Evolutionary conservation across 2,888 invertebrate genomes (phyloP), one percentile per base, ranked within the genome.

Genomic region (Colletes collaris): DNA sequence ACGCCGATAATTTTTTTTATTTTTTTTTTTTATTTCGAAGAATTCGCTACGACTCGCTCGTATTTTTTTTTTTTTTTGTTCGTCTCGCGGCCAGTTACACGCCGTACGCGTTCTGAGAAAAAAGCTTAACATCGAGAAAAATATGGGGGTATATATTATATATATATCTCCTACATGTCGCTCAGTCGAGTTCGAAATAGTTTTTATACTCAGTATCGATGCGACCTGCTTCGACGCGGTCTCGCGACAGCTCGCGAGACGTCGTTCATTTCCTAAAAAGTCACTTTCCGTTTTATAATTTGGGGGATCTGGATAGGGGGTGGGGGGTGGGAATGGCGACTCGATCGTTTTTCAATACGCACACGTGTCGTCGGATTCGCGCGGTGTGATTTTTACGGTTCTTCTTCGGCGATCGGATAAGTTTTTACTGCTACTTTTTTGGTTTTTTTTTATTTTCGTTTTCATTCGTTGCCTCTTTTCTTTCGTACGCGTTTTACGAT

Each of bases 51-150:
- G 84, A 79, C 79, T 86, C 84, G 78, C 83, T 83, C 81, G 84
- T 86, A 87, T 83, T 84, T 27, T 27, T 27, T 27, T 27, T 27
- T 27, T 27, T 27, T 16, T 16, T 16, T 27, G 1, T 27, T 82
- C 80, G 79, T 86, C 82, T 60, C 76, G 65, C 76, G 65, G 80
- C 75, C 69, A 67, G 58, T 83, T 84, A 70, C 86, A 63, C 74
- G 62, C 62, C 63, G 27, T 49, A 44, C 83, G 89, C 86, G 85
- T 76, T 89, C 85, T 85, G 89, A 90, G 89, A 89, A 89, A 69
- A 89, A 91, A 92, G 92, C 91, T 92, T 90, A 92, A 92, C 90
- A 89, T 91, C 89, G 89, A 92, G 91, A 92, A 92, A 92, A 92
- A 92, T 92, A 92, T 91, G 89, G 85, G 87, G 81, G 82, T 90